phyloP scores from a whole-genome alignment of 1,140 invertebrate genomes.

The Cydia fagiglandana region DNA sequence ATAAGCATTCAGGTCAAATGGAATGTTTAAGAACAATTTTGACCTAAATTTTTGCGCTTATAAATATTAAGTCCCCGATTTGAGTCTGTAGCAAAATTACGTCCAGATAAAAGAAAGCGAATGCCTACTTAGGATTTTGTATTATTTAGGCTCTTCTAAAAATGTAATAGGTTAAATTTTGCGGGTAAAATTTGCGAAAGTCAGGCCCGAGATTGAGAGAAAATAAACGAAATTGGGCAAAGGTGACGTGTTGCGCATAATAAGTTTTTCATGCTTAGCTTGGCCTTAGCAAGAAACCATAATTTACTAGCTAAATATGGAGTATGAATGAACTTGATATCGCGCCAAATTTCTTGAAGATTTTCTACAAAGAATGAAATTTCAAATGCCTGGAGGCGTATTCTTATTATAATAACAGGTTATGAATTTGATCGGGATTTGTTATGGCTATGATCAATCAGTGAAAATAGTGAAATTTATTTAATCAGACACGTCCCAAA shows the following conservation, averaged over 20 bases:
- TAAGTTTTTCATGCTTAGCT: not conserved
- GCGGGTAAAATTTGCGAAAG: not conserved
- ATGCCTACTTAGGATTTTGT: not conserved
- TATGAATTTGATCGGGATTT: too few species aligned
- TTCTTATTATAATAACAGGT: too few species aligned
- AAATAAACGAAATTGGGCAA: constrained; percentile 4
- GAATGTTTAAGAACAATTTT: constrained; percentile 49
- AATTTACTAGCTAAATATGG: too few species aligned
- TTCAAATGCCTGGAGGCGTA: too few species aligned
- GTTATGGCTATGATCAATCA: too few species aligned
- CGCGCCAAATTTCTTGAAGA: not conserved
- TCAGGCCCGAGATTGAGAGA: not conserved
- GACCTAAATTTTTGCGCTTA: constrained; percentile 46
- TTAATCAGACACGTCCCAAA: too few species aligned
- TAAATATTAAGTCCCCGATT: constrained; percentile 40
- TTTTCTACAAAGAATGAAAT: too few species aligned
- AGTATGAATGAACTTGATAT: not conserved
- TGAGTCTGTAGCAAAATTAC: constrained; percentile 10
- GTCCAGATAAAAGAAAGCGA: not conserved
- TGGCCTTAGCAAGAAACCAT: not conserved
- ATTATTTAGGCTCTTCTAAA: not conserved
- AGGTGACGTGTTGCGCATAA: constrained; percentile 12
- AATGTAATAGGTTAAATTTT: not conserved
- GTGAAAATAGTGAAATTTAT: too few species aligned
- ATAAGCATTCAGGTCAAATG: constrained; percentile 40